phyloP scores from a whole-genome alignment of 2,888 invertebrate species.

The Noctua fimbriata region DNA sequence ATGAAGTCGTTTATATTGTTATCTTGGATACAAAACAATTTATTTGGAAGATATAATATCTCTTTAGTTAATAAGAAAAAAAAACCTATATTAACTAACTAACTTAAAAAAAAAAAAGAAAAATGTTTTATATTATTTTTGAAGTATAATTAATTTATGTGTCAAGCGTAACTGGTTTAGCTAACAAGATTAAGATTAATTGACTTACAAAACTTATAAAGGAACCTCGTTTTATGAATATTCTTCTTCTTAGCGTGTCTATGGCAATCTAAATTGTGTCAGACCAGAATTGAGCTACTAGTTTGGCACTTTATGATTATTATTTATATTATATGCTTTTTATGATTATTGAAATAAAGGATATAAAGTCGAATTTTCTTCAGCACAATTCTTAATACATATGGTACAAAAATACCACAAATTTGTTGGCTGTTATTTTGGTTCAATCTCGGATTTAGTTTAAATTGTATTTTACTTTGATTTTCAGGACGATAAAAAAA shows the following conservation, averaged over 20 bases:
- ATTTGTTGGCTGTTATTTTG: background rate
- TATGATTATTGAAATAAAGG: background rate
- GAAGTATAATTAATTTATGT: background rate
- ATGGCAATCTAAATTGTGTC: no score
- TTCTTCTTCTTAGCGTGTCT: no score
- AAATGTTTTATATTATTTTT: background rate
- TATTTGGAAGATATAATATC: background rate
- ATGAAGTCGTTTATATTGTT: background rate
- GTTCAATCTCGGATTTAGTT: background rate
- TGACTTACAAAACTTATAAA: background rate
- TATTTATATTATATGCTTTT: no score
- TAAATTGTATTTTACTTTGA: background rate
- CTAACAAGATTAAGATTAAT: conserved; percentile 8
- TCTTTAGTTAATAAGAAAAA: background rate
- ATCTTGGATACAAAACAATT: background rate
- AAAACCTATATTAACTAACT: no score
- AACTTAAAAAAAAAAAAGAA: no score
- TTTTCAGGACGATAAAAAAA: no score
- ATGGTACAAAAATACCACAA: background rate
- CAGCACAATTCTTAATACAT: background rate
- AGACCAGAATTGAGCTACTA: no score
- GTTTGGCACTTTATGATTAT: no score
- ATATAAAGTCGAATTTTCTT: background rate
- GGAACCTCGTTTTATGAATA: background rate
- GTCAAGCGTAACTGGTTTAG: background rate